Evolutionary conservation across 2,888 invertebrate genomes (phyloP).

Genomic region (Drosophila neotestacea): DNA sequence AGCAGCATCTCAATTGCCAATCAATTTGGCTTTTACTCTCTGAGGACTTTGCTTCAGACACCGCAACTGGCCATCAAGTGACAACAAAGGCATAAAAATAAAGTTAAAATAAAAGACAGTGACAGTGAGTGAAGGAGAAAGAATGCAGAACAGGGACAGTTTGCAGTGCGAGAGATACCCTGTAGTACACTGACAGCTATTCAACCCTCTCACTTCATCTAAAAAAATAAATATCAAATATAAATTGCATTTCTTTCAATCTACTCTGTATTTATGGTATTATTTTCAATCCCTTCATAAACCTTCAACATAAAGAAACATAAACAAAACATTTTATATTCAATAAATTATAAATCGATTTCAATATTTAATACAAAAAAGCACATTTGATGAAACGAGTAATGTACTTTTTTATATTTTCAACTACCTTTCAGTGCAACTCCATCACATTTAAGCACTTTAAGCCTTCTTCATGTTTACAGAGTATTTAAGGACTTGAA

Average conservation of each 20-base stretch:
- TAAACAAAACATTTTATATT: no score
- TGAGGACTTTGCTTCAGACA: constrained; percentile 29
- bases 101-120: constrained; percentile 9
- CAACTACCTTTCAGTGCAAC: neutral
- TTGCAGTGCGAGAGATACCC: neutral
- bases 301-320: no score
- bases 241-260: no score
- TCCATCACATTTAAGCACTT: neutral
- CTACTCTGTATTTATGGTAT: no score
- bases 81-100: constrained; percentile 54
- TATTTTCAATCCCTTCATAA: no score
- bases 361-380: no score
- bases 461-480: neutral
- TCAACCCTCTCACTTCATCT: no score
- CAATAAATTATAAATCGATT: no score
- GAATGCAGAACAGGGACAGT: neutral
- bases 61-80: constrained; percentile 60
- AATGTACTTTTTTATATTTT: neutral
- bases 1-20: constrained; percentile 66
- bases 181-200: neutral
- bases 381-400: no score
- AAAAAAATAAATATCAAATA: no score
- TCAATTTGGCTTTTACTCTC: constrained; percentile 70
- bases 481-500: constrained; percentile 40
- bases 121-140: neutral